Percentiles rank a stretch among this genome's conserved stretches.
These are phyloP conservation scores for Salvelinus namaycush DNA, from an alignment of 2,113 vertebrate species.

Conservation along the genomic window DNA sequence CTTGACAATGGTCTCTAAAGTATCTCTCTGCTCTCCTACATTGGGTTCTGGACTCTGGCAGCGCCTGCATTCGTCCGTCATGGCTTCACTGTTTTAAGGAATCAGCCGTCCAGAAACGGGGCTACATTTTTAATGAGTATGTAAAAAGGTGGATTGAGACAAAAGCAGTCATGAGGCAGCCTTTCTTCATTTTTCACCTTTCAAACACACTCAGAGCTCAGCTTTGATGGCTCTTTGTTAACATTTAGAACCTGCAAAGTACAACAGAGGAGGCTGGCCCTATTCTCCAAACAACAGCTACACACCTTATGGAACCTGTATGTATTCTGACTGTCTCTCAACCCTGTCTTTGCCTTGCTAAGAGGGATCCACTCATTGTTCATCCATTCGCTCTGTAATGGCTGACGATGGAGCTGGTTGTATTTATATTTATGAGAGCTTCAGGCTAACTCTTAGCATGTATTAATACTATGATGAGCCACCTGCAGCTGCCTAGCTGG, in stretches of 20 bases:
- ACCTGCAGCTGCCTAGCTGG: background rate
- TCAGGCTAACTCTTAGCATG: background rate
- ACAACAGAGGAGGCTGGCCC: background rate
- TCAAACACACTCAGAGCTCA: conserved; percentile 33
- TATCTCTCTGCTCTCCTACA: conserved; percentile 43
- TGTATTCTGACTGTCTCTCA: background rate
- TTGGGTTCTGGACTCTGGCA: conserved; percentile 41
- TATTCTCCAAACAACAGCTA: background rate
- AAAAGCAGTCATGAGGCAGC: conserved; percentile 43
- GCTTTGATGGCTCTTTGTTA: conserved; percentile 38
- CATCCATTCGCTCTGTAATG: too few species aligned
- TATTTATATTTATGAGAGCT: too few species aligned
- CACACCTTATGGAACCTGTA: background rate
- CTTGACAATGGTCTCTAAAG: conserved; percentile 36
- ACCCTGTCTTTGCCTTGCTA: background rate
- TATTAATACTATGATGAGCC: background rate
- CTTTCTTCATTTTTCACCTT: conserved; percentile 31
- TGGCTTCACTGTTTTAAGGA: conserved; percentile 60
- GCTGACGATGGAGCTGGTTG: too few species aligned
- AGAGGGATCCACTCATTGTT: background rate
- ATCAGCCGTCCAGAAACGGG: conserved; percentile 66
- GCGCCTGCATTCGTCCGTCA: conserved; percentile 44
- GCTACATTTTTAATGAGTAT: conserved; percentile 74
- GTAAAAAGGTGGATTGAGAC: conserved; percentile 53
- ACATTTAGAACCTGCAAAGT: conserved; percentile 8